These are phyloP conservation scores for Meganola albula DNA, from an alignment of 2,888 invertebrate genomes.

Conservation along the genomic window DNA sequence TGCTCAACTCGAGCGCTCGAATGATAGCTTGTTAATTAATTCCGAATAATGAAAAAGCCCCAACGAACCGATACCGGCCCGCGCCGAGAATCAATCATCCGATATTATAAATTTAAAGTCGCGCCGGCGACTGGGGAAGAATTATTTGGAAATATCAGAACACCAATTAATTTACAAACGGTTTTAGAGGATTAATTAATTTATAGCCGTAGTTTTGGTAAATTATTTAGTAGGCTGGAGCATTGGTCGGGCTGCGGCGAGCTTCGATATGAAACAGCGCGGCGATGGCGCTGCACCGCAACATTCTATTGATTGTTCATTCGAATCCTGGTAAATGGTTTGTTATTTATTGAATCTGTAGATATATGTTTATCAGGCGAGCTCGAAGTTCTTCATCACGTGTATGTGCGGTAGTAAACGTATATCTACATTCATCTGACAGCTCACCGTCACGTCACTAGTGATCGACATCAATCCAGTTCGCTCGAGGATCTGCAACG, in stretches of 20 bases:
- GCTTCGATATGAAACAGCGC: too few relatives aligned
- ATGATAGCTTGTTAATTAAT: slow-evolving; percentile 23
- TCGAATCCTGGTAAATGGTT: too few relatives aligned
- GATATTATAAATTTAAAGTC: slow-evolving; percentile 8
- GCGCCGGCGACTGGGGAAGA: slow-evolving; percentile 4
- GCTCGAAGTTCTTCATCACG: too few relatives aligned
- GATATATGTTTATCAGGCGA: too few relatives aligned
- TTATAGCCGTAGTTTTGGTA: not conserved
- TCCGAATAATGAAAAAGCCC: slow-evolving; percentile 14
- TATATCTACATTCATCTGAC: too few relatives aligned
- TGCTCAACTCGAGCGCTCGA: slow-evolving; percentile 10
- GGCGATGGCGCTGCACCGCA: not conserved
- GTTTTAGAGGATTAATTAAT: slow-evolving; percentile 5
- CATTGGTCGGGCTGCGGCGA: not conserved
- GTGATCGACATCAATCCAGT: too few relatives aligned
- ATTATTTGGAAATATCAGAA: slow-evolving; percentile 1
- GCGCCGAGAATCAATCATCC: slow-evolving; percentile 7
- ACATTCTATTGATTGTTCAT: too few relatives aligned
- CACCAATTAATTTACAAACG: slow-evolving; percentile 1
- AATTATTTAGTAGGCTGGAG: slow-evolving; percentile 4
- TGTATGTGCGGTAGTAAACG: too few relatives aligned
- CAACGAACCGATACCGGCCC: slow-evolving; percentile 6
- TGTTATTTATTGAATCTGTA: too few relatives aligned
- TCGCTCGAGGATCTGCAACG: too few relatives aligned
- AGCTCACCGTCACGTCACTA: too few relatives aligned